Percentiles rank a stretch among this genome's conserved stretches.
These are phyloP conservation scores for Choristoneura fumiferana DNA, from an alignment of 1,140 invertebrate species.

Conservation along the genomic window DNA sequence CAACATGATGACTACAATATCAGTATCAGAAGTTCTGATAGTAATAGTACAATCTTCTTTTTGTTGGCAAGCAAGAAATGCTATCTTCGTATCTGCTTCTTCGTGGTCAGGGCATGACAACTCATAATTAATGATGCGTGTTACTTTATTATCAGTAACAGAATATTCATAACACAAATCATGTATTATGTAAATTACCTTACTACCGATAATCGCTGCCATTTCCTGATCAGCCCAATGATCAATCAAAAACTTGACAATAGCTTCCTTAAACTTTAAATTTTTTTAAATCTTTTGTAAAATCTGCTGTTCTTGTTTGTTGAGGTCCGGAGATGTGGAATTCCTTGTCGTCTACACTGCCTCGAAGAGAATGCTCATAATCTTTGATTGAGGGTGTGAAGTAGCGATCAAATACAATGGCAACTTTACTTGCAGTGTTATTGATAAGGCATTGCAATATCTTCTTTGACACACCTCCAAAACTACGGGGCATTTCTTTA, in stretches of 20 bases:
- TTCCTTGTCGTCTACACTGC: constrained; percentile 26
- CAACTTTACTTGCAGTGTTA: constrained; percentile 26
- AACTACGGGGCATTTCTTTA: constrained; percentile 35
- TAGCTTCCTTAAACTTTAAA: constrained; percentile 45
- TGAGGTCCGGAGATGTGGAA: constrained; percentile 40
- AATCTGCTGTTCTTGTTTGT: constrained; percentile 35
- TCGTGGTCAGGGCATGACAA: constrained; percentile 40
- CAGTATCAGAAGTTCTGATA: constrained; percentile 40
- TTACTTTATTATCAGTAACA: too few relatives aligned
- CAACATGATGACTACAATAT: too few relatives aligned
- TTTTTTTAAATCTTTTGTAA: constrained; percentile 43
- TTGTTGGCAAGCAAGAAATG: constrained; percentile 35
- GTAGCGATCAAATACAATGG: constrained; percentile 31
- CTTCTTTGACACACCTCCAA: constrained; percentile 37
- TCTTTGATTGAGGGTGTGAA: constrained; percentile 40
- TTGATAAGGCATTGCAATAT: constrained; percentile 28
- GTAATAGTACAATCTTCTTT: constrained; percentile 31
- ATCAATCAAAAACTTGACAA: constrained; percentile 47
- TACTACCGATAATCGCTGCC: constrained; percentile 30
- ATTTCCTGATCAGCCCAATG: constrained; percentile 36
- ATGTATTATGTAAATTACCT: constrained; percentile 22
- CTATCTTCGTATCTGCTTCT: constrained; percentile 48
- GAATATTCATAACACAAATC: too few relatives aligned
- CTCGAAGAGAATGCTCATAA: constrained; percentile 35
- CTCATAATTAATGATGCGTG: too few relatives aligned